Base-by-base conservation (phyloP, 2,797 vertebrate genomes). In the Sebastolobus alascanus region DNA sequence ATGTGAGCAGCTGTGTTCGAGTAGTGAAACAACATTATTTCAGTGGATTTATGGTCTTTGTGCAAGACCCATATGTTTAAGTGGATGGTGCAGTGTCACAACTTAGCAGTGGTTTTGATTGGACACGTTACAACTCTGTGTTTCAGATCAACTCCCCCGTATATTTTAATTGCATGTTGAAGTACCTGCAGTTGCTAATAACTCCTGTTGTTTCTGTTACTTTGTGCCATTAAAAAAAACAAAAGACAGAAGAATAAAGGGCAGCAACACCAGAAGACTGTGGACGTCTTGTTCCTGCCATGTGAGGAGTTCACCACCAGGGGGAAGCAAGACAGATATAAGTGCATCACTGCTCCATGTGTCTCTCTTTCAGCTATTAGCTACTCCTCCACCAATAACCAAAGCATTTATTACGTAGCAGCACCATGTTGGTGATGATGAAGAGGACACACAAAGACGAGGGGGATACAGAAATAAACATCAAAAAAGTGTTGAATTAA, bases 271-370 rank as follows among this genome's bases (percentile, higher is more conserved):
- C 2, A 8, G 12, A 25, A 27, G 1, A 50, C 22, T 7, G 29
- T 11, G 2, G 11, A 73, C 18, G 35, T 14, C 6, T 46, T 25
- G 29, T 22, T 27, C 13, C 5, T 37, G 43, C 37, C 14, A 16
- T 59, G 37, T 22, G 25, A 25, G 25, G 25, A 18, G 4, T 33
- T 64, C 65, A 76, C 86, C 79, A 83, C 61, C 5, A 86, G 83
- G 16, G 37, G 82, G 89, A 16, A 56, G 31, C 68, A 75, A 68
- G 20, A 70, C 7, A 71, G 11, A 40, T 5, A 10, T 4, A 13
- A 7, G 2, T 50, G 25, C 27, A 22, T 29, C 25, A 38, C 16
- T 59, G 16, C 8, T 18, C 7, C 12, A 4, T 46, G 8, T 80
- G 13, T 54, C 8, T 14, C 3, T 35, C 1, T 59, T 59, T 31